phyloP scores from a whole-genome alignment of 2,797 vertebrate species.

The Smutsia temminckii region DNA sequence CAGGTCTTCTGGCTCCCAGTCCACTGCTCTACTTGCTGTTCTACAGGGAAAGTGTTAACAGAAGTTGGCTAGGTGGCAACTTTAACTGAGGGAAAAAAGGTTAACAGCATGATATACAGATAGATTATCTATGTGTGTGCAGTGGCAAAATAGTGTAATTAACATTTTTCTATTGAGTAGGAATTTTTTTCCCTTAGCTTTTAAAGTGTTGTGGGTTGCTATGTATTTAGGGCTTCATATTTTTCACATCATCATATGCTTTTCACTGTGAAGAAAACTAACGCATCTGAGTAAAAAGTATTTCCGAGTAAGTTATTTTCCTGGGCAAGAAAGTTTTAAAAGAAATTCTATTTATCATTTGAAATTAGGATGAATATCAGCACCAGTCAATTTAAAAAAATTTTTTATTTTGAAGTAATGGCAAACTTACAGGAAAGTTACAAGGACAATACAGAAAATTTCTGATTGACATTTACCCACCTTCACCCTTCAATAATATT shows the following conservation, averaged over 20 bases:
- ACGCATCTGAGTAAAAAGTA: constrained; percentile 24
- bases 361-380: constrained; percentile 39
- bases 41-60: neutral
- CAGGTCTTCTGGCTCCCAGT: neutral
- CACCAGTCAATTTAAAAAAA: neutral
- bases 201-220: neutral
- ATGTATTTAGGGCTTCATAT: neutral
- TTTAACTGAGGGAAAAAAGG: constrained; percentile 12
- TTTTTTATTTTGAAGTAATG: constrained; percentile 40
- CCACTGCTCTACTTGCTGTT: neutral
- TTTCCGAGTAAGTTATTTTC: constrained; percentile 50
- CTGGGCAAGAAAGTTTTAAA: constrained; percentile 16
- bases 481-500: neutral
- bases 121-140: neutral
- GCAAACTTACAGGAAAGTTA: neutral
- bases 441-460: neutral
- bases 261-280: constrained; percentile 29
- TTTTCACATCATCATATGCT: constrained; percentile 8
- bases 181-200: neutral
- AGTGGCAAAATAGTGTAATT: neutral
- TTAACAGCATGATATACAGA: neutral
- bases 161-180: neutral
- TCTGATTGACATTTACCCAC: neutral
- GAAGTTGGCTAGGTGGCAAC: neutral
- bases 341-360: constrained; percentile 11